These are phyloP conservation scores for Diacarnus erythraeanus DNA, from an alignment of 37 sponge, comb jelly and placozoan genomes.

Conservation along the genomic window DNA sequence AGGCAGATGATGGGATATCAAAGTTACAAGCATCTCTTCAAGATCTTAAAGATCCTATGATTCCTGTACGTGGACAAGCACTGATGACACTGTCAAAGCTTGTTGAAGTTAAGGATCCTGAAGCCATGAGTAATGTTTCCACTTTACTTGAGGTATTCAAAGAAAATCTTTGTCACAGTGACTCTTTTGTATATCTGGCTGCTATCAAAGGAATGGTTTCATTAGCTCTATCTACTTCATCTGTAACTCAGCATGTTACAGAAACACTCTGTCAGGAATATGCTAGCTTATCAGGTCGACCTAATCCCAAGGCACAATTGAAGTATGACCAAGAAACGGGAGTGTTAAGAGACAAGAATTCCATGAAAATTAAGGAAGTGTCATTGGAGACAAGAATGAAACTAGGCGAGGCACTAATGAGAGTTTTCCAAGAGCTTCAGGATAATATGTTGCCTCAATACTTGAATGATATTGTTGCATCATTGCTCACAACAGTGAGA, in stretches of 20 bases:
- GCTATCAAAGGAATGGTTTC: constrained; percentile 86
- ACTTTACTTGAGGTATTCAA: constrained; percentile 47
- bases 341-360: background rate
- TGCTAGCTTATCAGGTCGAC: constrained; percentile 22
- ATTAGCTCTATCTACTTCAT: constrained; percentile 26
- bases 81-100: constrained; percentile 62
- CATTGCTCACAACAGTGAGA: constrained; percentile 53
- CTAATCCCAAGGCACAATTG: background rate
- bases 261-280: constrained; percentile 49
- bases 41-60: constrained; percentile 51
- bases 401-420: constrained; percentile 81
- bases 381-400: constrained; percentile 62
- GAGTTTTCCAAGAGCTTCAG: constrained; percentile 45
- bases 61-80: constrained; percentile 77
- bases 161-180: constrained; percentile 56
- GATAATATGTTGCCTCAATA: constrained; percentile 80
- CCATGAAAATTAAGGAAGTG: background rate
- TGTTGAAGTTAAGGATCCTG: constrained; percentile 47
- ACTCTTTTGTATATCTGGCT: constrained; percentile 87
- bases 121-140: constrained; percentile 25
- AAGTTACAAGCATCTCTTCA: constrained; percentile 22
- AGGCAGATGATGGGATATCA: background rate
- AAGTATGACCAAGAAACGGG: constrained; percentile 23
- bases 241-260: constrained; percentile 13
- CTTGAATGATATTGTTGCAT: constrained; percentile 50